Base-by-base conservation (phyloP, 2,888 invertebrate species). In the Coelogynopora nodosa region DNA sequence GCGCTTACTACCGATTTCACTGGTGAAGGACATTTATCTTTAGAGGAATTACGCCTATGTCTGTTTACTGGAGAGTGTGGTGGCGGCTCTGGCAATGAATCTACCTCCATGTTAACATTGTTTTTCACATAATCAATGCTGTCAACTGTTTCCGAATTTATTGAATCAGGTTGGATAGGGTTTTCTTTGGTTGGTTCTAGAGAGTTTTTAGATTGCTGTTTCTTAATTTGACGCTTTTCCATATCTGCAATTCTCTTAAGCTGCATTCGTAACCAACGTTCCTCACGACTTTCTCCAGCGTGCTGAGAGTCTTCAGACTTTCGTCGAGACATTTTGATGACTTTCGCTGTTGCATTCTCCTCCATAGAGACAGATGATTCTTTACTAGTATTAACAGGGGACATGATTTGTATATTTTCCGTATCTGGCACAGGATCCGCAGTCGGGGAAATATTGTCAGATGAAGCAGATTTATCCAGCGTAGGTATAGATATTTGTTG, bases 181-280 rank as follows among this genome's bases (percentile, higher is more conserved):
- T 13, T 23, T 74, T 5, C 10, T 2, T 5, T 23, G 23, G 18
- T 74, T 74, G 10, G 18, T 26, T 74, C 10, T n/a, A n/a, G n/a
- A n/a, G n/a, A n/a, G 2, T 74, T 13, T 13, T 23, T 23, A 49
- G 49, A 49, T 10, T 10, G 49, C 18, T 49, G 49, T 18, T 74
- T 74, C 23, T 74, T 74, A 10, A n/a, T 74, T 23, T 74, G 74
- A 5, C 74, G 74, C 23, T 74, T 74, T 74, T 74, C 74, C 74
- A 74, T 74, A 26, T 74, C 74, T 74, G 74, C 74, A 23, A 74
- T 74, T 74, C 74, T 10, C 27, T 74, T 74, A 10, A 74, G 23
- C 23, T 74, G 74, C 74, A 74, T 74, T 26, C 74, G 74, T 5
- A 74, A 23, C 74, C 74, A 74, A 26, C 74, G 74, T 23, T 74